Evolutionary conservation across 1,140 invertebrate species (phyloP).

Genomic region (Cheumatopsyche charites): DNA sequence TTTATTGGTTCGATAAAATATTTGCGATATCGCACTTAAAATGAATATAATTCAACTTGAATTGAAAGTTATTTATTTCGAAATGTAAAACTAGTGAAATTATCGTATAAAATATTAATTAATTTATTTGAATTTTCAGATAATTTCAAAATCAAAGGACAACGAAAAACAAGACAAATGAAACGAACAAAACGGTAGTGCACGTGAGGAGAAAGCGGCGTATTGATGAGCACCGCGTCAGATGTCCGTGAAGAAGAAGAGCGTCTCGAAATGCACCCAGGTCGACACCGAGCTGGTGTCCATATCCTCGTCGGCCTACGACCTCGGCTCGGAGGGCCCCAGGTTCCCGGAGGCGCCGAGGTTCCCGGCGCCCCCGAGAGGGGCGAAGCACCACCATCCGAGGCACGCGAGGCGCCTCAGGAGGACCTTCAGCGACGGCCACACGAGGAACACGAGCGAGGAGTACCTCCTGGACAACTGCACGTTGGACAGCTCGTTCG

Average conservation of each 20-base stretch:
- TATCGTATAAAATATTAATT: no score
- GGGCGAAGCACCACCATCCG: conserved; percentile 9
- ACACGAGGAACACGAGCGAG: conserved; percentile 43
- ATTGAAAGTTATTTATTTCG: no score
- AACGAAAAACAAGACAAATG: no score
- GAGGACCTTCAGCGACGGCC: conserved; percentile 46
- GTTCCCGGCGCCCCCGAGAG: neutral
- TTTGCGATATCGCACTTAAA: no score
- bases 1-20: no score
- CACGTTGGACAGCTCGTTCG: conserved; percentile 39
- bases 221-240: conserved; percentile 25
- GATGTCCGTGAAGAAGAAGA: conserved; percentile 46
- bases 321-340: conserved; percentile 21
- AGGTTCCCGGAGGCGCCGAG: neutral
- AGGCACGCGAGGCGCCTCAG: conserved; percentile 37
- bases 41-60: no score
- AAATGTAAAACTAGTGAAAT: no score
- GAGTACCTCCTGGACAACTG: conserved; percentile 38
- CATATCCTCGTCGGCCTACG: conserved; percentile 31
- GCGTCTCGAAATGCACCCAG: conserved; percentile 48
- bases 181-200: neutral
- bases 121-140: no score
- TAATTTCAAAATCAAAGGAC: no score
- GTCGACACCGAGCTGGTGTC: conserved; percentile 47
- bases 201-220: neutral